Base-by-base conservation (phyloP, 2,797 vertebrate genomes). In the Amazona finschi region DNA sequence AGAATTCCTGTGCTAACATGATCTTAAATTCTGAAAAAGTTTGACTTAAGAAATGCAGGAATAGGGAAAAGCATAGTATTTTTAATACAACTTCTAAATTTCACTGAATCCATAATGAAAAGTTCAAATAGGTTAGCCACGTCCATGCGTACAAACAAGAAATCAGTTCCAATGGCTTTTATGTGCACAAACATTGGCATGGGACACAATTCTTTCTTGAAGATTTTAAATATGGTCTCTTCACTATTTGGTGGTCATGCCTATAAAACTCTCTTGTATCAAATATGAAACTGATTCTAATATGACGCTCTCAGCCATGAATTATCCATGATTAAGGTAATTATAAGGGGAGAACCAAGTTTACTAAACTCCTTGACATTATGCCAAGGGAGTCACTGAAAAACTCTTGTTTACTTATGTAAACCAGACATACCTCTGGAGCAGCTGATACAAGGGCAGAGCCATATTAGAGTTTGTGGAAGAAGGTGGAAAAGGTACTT, bases 21-120 rank as follows among this genome's bases (percentile, higher is more conserved):
- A 85, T 71, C 81, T 89, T 66, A 92, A 97, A 92, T 92, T 75
- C 33, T 78, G 76, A 85, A 94, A 75, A 87, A 58, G 28, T 57
- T 66, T 11, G 39, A 30, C 76, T 31, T 87, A 70, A 85, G 67
- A 49, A 93, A 86, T 55, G 41, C 30, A 83, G 16, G 57, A 38
- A 52, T 6, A 31, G 15, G 30, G 8, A 43, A 92, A 96, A 93
- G 38, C 53, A 65, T 5, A 76, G 60, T 30, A 92, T 95, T 95
- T 97, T 97, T 72, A 97, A 92, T 74, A 84, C 43, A 93, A 49
- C n/a, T 71, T 74, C 75, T 76, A 84, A 79, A 93, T 96, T 95
- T 90, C 90, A 78, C 67, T 84, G 72, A 79, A 91, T 52, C n/a
- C 71, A 41, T 47, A 66, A 71, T 72, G 65, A 86, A 44, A 93